These are phyloP conservation scores for Botrylloides violaceus DNA, from an alignment of 23 tunicate genomes.

Conservation along the genomic window DNA sequence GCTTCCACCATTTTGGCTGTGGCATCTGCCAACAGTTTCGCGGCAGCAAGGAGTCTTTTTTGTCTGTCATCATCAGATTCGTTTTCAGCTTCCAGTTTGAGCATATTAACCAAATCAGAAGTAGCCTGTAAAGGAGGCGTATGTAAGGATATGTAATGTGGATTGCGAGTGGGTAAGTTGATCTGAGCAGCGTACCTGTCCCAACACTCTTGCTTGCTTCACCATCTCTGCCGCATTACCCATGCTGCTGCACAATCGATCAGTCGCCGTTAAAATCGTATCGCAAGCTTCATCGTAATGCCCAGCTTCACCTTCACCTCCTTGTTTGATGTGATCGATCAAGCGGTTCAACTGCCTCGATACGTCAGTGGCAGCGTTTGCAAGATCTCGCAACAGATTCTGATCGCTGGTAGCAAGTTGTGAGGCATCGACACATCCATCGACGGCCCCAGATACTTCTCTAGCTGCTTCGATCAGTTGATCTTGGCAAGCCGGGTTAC, in stretches of 20 bases:
- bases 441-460: slow-evolving; percentile 85
- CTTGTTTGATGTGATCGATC: slow-evolving; percentile 90
- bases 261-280: slow-evolving; percentile 76
- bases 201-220: slow-evolving; percentile 77
- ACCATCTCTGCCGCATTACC: slow-evolving; percentile 96
- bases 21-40: slow-evolving; percentile 86
- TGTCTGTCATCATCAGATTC: slow-evolving; percentile 63
- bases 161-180: background rate
- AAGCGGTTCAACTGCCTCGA: slow-evolving; percentile 68
- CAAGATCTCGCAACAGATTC: slow-evolving; percentile 48
- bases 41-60: slow-evolving; percentile 79
- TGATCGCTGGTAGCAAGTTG: slow-evolving; percentile 60
- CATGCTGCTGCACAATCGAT: slow-evolving; percentile 87
- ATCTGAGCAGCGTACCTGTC: slow-evolving; percentile 37
- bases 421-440: slow-evolving; percentile 75
- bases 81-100: slow-evolving; percentile 79
- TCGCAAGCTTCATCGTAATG: slow-evolving; percentile 88
- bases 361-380: slow-evolving; percentile 86
- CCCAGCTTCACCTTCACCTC: slow-evolving; percentile 42
- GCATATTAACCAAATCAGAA: slow-evolving; percentile 86
- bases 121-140: slow-evolving; percentile 39
- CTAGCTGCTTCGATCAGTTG: slow-evolving; percentile 93
- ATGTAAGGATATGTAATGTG: background rate
- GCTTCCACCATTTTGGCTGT: slow-evolving; percentile 99
- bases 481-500: slow-evolving; percentile 91